Conservation (phyloP, 2,797 vertebrate species). For the Neomorphus geoffroyi region DNA sequence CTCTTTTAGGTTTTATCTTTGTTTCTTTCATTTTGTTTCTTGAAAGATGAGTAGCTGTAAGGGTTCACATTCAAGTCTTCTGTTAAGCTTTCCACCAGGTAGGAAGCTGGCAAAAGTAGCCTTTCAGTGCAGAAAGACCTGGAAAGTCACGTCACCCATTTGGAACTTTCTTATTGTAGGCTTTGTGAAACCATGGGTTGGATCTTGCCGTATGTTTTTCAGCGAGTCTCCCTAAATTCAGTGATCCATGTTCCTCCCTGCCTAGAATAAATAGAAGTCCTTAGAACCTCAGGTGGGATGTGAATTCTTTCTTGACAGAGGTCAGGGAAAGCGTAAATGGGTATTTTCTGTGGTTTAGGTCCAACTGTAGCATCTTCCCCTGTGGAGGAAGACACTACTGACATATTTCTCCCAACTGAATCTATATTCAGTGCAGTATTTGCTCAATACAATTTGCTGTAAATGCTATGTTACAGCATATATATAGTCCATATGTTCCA, state of each 20-base stretch:
- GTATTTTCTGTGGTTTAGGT: not conserved
- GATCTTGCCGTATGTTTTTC: not conserved
- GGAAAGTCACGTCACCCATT: not conserved
- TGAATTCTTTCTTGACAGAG: conserved; percentile 15
- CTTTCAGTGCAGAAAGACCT: conserved; percentile 18
- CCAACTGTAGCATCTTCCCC: not conserved
- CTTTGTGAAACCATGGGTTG: conserved; percentile 11
- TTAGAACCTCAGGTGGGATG: not conserved
- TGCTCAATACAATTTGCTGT: not conserved
- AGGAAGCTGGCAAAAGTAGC: not conserved
- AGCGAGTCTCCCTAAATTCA: not conserved
- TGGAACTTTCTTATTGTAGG: not conserved
- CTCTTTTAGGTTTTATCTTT: conserved; percentile 49
- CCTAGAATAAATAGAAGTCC: not conserved
- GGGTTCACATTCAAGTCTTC: conserved; percentile 34
- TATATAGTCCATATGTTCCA: not conserved
- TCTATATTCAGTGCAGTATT: not conserved
- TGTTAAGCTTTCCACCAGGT: conserved; percentile 61
- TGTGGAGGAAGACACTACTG: not conserved
- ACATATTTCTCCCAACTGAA: not conserved
- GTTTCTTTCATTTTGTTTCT: conserved; percentile 51
- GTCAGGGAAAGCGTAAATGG: not conserved
- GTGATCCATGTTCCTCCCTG: not conserved
- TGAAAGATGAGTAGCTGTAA: conserved; percentile 52
- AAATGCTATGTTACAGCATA: not conserved